phyloP scores from a whole-genome alignment of 2,797 vertebrate species.

The Lepus townsendii region DNA sequence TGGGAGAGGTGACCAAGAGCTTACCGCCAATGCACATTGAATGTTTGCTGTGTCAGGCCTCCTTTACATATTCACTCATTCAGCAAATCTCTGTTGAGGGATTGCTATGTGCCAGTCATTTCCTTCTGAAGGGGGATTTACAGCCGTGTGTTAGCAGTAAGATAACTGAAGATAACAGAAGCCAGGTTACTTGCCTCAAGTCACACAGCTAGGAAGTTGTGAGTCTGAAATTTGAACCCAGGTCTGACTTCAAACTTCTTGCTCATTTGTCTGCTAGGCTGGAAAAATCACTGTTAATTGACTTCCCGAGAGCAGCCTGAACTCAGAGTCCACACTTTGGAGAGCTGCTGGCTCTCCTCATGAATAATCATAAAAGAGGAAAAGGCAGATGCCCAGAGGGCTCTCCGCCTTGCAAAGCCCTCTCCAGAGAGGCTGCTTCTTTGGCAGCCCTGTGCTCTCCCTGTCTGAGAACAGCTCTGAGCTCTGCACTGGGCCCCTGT shows the following conservation, averaged over 20 bases:
- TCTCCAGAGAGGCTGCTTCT: background rate
- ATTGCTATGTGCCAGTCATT: background rate
- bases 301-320: constrained; percentile 36
- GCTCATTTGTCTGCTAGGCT: background rate
- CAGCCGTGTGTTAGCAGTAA: background rate
- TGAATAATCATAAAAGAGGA: constrained; percentile 57
- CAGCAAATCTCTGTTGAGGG: background rate
- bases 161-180: background rate
- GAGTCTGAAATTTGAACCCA: background rate
- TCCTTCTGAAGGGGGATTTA: background rate
- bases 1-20: background rate
- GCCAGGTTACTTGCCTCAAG: background rate
- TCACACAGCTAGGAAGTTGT: background rate
- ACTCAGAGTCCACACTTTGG: constrained; percentile 16
- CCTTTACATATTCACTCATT: background rate
- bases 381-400: constrained; percentile 15
- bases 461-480: constrained; percentile 7
- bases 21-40: too few relatives aligned
- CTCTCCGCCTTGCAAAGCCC: constrained; percentile 50
- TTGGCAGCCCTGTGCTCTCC: background rate
- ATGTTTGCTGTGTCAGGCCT: background rate
- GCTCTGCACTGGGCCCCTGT: background rate
- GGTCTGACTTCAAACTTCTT: background rate
- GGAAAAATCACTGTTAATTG: background rate
- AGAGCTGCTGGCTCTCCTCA: constrained; percentile 16